Percentiles rank a stretch among this genome's conserved stretches.
Evolutionary conservation across 2,113 vertebrate genomes (phyloP).

Genomic region (Bujurquina vittata): DNA sequence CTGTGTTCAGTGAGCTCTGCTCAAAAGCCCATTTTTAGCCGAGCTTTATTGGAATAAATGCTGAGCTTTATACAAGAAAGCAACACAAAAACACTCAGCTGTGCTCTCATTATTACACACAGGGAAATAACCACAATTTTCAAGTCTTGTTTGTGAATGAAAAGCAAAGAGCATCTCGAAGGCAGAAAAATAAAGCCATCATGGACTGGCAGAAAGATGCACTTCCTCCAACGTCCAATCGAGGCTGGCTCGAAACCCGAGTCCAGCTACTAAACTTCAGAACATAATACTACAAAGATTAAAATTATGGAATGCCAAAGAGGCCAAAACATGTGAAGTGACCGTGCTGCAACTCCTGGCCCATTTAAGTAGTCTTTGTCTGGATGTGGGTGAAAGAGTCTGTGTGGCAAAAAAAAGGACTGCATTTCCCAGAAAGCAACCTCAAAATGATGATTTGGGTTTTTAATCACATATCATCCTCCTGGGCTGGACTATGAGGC

Average conservation of each 20-base stretch:
- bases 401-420: too few relatives aligned
- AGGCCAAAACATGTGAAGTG: not conserved
- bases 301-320: not conserved
- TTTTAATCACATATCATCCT: not conserved
- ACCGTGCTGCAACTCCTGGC: not conserved
- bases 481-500: not conserved
- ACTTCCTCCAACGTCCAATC: not conserved
- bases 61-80: not conserved
- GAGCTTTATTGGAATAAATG: not conserved
- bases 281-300: not conserved
- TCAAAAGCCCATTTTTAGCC: not conserved
- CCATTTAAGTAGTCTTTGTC: not conserved
- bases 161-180: not conserved
- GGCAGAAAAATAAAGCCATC: too few relatives aligned
- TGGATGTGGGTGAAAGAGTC: too few relatives aligned
- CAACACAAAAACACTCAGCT: not conserved
- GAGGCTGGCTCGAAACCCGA: not conserved
- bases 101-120: not conserved
- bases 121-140: not conserved
- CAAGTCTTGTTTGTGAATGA: not conserved
- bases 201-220: not conserved
- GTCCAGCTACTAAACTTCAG: not conserved
- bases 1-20: not conserved
- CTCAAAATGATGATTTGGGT: not conserved
- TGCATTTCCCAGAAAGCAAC: too few relatives aligned